These are phyloP conservation scores for Rhincodon typus DNA, from an alignment of 2,797 vertebrate genomes.

Conservation along the genomic window DNA sequence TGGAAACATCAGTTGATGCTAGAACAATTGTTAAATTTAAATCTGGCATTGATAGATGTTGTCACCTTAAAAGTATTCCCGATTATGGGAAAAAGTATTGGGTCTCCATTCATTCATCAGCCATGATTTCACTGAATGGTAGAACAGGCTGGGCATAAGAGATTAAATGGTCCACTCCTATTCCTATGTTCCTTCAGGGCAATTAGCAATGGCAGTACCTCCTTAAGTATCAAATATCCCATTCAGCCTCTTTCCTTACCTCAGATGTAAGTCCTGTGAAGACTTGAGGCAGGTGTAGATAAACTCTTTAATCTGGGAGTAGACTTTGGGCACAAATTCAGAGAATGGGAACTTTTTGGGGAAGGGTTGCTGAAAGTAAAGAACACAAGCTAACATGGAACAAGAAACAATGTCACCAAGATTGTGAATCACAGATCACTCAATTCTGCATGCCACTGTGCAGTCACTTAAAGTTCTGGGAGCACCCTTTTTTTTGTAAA, in stretches of 20 bases:
- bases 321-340: constrained; percentile 90
- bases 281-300: constrained; percentile 95
- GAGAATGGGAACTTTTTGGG: constrained; percentile 97
- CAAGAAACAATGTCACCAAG: not conserved
- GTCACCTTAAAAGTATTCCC: not conserved
- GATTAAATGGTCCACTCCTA: not conserved
- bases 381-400: not conserved
- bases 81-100: not conserved
- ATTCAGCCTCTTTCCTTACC: constrained; percentile 57
- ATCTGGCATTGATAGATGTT: no score
- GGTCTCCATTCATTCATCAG: not conserved
- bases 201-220: not conserved
- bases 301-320: constrained; percentile 91
- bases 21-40: no score
- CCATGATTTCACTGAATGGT: not conserved
- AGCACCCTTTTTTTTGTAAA: not conserved
- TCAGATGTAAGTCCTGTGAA: constrained; percentile 90
- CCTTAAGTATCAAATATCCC: not conserved
- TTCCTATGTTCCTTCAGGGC: not conserved
- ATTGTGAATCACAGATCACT: not conserved
- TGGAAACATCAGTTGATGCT: no score
- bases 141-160: not conserved
- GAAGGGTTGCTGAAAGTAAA: constrained; percentile 66
- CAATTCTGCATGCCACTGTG: not conserved
- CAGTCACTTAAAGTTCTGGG: not conserved